These are phyloP conservation scores for Suillia variegata DNA, from an alignment of 2,888 invertebrate genomes.

Conservation along the genomic window DNA sequence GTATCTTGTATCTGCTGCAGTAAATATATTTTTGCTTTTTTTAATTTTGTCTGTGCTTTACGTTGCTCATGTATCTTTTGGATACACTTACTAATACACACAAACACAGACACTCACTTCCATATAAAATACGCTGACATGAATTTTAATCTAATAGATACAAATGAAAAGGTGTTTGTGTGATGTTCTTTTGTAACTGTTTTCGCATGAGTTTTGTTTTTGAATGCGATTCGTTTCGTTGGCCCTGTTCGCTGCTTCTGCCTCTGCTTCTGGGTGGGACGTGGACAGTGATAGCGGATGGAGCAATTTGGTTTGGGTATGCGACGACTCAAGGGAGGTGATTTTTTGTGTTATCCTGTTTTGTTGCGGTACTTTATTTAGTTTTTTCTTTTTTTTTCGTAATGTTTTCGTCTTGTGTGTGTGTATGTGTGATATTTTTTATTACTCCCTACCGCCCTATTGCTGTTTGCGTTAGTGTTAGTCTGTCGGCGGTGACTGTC, in stretches of 20 bases:
- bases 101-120: background rate
- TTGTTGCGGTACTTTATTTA: slow-evolving; percentile 20
- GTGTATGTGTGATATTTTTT: slow-evolving; percentile 36
- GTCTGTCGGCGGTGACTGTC: slow-evolving; percentile 30
- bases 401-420: slow-evolving; percentile 19
- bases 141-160: slow-evolving; percentile 61
- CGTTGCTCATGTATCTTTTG: background rate
- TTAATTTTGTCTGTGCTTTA: background rate
- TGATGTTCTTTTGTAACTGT: slow-evolving; percentile 39
- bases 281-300: slow-evolving; percentile 10
- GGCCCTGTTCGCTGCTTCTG: slow-evolving; percentile 22
- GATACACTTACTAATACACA: background rate
- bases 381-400: slow-evolving; percentile 29
- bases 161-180: slow-evolving; percentile 57
- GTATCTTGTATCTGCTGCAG: slow-evolving; percentile 10
- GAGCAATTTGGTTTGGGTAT: background rate
- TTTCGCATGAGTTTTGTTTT: slow-evolving; percentile 32
- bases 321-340: background rate
- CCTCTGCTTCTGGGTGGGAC: slow-evolving; percentile 27
- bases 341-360: slow-evolving; percentile 18
- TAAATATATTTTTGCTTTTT: background rate
- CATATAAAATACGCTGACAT: slow-evolving; percentile 18
- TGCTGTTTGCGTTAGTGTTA: slow-evolving; percentile 33
- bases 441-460: slow-evolving; percentile 51
- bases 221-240: too few species aligned